Evolutionary conservation across 2,113 vertebrate genomes (phyloP).

Genomic region (Scatophagus argus): DNA sequence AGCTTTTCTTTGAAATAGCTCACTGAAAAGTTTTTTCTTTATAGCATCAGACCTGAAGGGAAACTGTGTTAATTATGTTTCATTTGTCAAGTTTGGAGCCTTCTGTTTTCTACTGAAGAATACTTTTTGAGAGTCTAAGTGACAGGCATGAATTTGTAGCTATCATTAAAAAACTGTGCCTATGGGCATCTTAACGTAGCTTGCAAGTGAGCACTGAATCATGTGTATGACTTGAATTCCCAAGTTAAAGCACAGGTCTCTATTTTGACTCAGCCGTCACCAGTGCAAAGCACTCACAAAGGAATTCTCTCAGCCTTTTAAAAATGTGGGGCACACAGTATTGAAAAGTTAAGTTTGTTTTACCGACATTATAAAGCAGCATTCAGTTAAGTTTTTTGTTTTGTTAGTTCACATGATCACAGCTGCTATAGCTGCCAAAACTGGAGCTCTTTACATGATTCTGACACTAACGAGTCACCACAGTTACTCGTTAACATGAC

Average conservation of each 20-base stretch:
- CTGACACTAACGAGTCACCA: neutral
- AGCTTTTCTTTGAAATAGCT: slow-evolving; percentile 5
- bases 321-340: neutral
- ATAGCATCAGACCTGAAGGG: neutral
- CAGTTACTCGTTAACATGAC: neutral
- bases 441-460: neutral
- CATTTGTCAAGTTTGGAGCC: neutral
- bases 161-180: neutral
- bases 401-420: slow-evolving; percentile 3
- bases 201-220: neutral
- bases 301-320: neutral
- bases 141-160: neutral
- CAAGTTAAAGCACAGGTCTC: neutral
- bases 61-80: neutral
- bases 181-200: neutral
- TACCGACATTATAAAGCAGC: neutral
- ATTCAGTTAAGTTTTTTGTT: neutral
- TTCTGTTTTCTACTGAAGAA: neutral
- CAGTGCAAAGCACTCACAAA: neutral
- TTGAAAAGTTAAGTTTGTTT: neutral
- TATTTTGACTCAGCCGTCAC: neutral
- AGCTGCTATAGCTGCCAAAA: neutral
- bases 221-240: neutral
- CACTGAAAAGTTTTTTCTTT: neutral
- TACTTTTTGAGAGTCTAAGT: neutral